Evolutionary conservation across 2,888 invertebrate genomes (phyloP), one percentile per base, ranked within the genome.

Genomic region (Maniola hyperantus): DNA sequence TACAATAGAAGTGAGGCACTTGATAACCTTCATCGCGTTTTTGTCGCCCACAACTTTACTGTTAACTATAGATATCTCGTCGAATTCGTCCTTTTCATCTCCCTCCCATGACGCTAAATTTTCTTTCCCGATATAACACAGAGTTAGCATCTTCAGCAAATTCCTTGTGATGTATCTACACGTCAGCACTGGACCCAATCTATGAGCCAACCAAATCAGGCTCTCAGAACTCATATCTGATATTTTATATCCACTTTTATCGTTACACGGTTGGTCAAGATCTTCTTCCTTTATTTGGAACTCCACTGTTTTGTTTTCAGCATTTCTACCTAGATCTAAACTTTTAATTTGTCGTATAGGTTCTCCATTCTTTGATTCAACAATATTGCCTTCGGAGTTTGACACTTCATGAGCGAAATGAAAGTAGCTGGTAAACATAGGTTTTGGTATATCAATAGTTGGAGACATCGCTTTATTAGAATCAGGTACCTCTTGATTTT

Each of bases 141-240:
- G 88, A 0, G 98, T 97, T 63, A 99, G 89, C 97, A 99, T 98
- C 79, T 98, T 95, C 11, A 99, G 92, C 72, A 99, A 93, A 91
- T 99, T 99, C 68, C 97, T 94, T 0, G 98, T 97, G 36, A 99
- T 93, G 89, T 97, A 96, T 74, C 97, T 95, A 50, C 99, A 97
- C 0, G 98, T 98, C 33, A 99, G 93, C 57, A 99, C 97, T 0
- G 99, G 99, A 0, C 99, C 99, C 18, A 99, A 89, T 71, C 98
- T 94, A 88, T 98, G 97, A 0, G 98, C 96, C 67, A 99, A 82
- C 99, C 99, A 99, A 69, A 97, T 95, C 0, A 98, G 89, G 78
- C 97, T 97, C 79, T 97, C 97, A 0, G 95, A 95, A 79, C 97
- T 96, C 95, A 97, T 97, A 80, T 97, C 97, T 0, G 97, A 96